Conservation (phyloP, 2,888 invertebrate species). For the Dynastes maya region DNA sequence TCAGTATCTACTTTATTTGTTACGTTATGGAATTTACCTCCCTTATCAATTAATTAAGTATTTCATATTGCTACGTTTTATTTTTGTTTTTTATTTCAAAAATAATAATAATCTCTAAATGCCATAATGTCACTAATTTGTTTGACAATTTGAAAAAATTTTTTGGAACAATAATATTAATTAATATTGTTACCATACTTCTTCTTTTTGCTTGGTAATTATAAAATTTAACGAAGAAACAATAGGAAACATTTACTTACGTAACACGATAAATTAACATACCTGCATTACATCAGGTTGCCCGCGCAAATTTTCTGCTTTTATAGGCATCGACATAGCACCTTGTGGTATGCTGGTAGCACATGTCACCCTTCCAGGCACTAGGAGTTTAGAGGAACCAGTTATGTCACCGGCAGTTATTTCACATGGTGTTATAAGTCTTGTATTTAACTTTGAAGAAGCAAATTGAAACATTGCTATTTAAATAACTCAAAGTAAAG, state of each 20-base stretch:
- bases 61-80: too few species aligned
- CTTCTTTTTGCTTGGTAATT: background rate
- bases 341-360: constrained; percentile 65
- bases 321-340: constrained; percentile 63
- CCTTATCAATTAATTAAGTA: too few species aligned
- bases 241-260: background rate
- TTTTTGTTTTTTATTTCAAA: too few species aligned
- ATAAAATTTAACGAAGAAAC: background rate
- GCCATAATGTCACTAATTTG: too few species aligned
- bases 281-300: constrained; percentile 67
- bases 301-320: constrained; percentile 63
- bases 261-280: constrained; percentile 51
- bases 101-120: too few species aligned
- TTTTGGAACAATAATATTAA: too few species aligned
- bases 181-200: too few species aligned
- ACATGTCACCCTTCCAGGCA: constrained; percentile 67
- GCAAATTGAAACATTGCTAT: constrained; percentile 30
- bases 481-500: background rate
- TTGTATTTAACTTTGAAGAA: constrained; percentile 25
- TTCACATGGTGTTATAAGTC: constrained; percentile 48
- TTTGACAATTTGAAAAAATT: too few species aligned
- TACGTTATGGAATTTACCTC: too few species aligned
- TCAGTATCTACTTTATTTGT: too few species aligned
- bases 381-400: constrained; percentile 64
- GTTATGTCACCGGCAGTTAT: constrained; percentile 61